Conservation (phyloP, 2,888 invertebrate genomes). For the Xiphydria camelus region DNA sequence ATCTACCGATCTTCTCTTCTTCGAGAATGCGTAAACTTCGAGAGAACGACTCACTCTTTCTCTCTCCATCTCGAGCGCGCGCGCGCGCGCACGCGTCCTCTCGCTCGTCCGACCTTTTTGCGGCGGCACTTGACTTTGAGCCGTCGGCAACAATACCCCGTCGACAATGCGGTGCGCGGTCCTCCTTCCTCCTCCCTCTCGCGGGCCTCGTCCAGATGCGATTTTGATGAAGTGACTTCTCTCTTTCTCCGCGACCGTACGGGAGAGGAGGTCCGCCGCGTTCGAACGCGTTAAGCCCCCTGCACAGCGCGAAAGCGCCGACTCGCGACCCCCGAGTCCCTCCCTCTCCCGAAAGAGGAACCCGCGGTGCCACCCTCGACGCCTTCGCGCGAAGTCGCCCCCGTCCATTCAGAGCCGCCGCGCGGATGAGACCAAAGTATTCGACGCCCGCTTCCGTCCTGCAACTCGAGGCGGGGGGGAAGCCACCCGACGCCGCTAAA, state of each 20-base stretch:
- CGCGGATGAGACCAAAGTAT: too few species aligned
- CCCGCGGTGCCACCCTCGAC: too few species aligned
- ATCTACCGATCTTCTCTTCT: slow-evolving; percentile 40
- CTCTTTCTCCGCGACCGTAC: slow-evolving; percentile 5
- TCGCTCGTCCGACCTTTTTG: slow-evolving; percentile 21
- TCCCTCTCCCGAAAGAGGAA: too few species aligned
- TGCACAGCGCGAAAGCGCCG: not conserved
- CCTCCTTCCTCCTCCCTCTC: slow-evolving; percentile 31
- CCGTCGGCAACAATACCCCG: slow-evolving; percentile 36
- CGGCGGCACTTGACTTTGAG: slow-evolving; percentile 50
- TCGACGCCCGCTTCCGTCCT: too few species aligned
- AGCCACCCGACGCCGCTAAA: too few species aligned
- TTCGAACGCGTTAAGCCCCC: slow-evolving; percentile 1
- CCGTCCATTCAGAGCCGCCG: too few species aligned
- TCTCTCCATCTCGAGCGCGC: slow-evolving; percentile 8
- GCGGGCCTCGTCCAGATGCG: too few species aligned
- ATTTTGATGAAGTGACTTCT: slow-evolving; percentile 48
- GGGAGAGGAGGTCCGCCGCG: not conserved
- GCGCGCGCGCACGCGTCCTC: slow-evolving; percentile 6
- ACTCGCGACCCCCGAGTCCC: too few species aligned
- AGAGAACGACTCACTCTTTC: slow-evolving; percentile 5
- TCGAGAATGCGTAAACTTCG: slow-evolving; percentile 17
- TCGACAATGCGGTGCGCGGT: slow-evolving; percentile 39
- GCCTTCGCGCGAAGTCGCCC: too few species aligned
- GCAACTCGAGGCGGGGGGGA: too few species aligned